Conservation (phyloP, 2,888 invertebrate genomes). For the Cephus pulcher region DNA sequence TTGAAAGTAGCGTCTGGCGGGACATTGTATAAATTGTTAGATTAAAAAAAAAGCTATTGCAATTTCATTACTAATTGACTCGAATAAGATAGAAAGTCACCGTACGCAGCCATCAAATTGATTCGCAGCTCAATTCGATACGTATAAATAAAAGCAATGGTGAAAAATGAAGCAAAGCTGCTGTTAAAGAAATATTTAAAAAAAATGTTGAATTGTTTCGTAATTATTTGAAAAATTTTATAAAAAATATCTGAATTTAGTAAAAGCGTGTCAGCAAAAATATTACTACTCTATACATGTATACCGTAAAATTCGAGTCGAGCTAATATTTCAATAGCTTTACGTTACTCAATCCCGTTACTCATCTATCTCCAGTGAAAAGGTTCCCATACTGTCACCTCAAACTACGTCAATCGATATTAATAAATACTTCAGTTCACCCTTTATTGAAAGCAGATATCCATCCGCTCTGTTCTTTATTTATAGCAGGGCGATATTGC, state of each 20-base stretch:
- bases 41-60: not conserved
- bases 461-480: constrained; percentile 1
- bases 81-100: too few relatives aligned
- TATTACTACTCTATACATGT: too few relatives aligned
- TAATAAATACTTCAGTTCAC: constrained; percentile 4
- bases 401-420: constrained; percentile 2
- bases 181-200: too few relatives aligned
- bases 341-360: not conserved
- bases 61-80: not conserved
- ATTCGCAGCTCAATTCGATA: too few relatives aligned
- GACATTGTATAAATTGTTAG: not conserved
- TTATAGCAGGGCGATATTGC: constrained; percentile 1
- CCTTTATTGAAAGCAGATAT: constrained; percentile 5
- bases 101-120: too few relatives aligned
- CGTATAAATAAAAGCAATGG: too few relatives aligned
- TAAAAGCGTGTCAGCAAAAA: too few relatives aligned
- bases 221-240: too few relatives aligned
- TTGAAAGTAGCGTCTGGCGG: not conserved
- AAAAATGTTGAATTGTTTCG: too few relatives aligned
- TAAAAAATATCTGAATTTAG: too few relatives aligned
- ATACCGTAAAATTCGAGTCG: not conserved
- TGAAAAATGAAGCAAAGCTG: too few relatives aligned
- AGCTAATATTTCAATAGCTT: not conserved
- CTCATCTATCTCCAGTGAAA: not conserved
- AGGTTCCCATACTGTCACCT: not conserved